These are phyloP conservation scores for Oncopodura yosiiana DNA, from an alignment of 1,140 invertebrate species.

Conservation along the genomic window DNA sequence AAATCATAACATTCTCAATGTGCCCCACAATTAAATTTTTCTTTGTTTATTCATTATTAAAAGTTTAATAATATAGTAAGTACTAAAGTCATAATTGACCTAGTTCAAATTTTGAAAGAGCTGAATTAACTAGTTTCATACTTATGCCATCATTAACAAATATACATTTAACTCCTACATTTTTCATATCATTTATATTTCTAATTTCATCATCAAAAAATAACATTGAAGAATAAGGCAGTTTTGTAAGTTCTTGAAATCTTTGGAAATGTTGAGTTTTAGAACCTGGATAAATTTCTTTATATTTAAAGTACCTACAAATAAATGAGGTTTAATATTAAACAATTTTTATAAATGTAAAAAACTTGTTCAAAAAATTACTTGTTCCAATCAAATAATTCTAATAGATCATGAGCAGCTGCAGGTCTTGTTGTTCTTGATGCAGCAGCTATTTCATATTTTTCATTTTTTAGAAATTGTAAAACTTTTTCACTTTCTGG, in stretches of 20 bases:
- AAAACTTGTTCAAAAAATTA: no score
- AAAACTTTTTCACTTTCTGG: conserved; percentile 39
- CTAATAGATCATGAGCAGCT: conserved; percentile 54
- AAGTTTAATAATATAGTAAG: no score
- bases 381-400: conserved; percentile 58
- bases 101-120: no score
- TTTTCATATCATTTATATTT: conserved; percentile 28
- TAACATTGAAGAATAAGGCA: conserved; percentile 47
- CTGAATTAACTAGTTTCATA: conserved; percentile 42
- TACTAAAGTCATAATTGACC: background rate
- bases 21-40: no score
- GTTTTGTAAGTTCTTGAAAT: background rate
- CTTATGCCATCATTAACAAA: conserved; percentile 47
- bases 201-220: conserved; percentile 19
- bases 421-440: conserved; percentile 55
- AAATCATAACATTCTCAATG: no score
- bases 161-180: conserved; percentile 48
- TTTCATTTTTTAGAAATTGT: conserved; percentile 40
- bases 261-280: conserved; percentile 56
- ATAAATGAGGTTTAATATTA: no score
- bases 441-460: conserved; percentile 51
- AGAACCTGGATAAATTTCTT: conserved; percentile 62
- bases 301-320: conserved; percentile 57
- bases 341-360: no score
- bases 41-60: no score